Evolutionary conservation across 2,113 vertebrate species (phyloP), one percentile per base, ranked within the genome.

Genomic region (Trichomycterus rosablanca): DNA sequence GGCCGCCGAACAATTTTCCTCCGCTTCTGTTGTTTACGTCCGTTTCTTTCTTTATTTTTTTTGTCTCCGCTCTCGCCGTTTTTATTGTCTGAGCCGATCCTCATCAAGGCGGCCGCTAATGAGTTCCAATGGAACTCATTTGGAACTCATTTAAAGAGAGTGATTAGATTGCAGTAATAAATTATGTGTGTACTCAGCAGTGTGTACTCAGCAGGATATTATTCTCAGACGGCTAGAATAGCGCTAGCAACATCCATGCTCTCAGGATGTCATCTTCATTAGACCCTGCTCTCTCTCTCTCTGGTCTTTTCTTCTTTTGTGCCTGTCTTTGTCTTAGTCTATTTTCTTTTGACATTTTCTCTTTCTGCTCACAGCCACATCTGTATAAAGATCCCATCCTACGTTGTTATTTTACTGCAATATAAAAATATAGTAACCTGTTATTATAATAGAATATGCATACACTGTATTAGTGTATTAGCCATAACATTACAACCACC

Each of bases 121-220:
- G 74, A 82, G 77, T 66, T 80, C 80, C 82, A 82, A 37, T 82
- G 81, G 78, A 86, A 77, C 74, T 84, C 80, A 84, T 88, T 85
- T 83, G 67, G 63, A 84, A 65, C 61, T 67, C 10, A 24, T 63
- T 71, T 78, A 51, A 53, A 73, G 76, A 78, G 74, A 75, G 79
- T 72, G 67, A 71, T 30, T 30, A 71, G 52, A 60, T 56, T 30
- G 23, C 43, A 32, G 19, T 43, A 37, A 16, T 7, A 2, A 52
- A 57, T 48, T 2, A n/a, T 3, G 5, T 3, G 37, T 40, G 11
- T 40, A n/a, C 14, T 11, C n/a, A 24, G 40, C 26, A 30, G 73
- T 74, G 79, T 76, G 76, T 76, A 77, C 76, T 73, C 82, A 74
- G 78, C 70, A 81, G 80, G 80, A 72, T 71, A 65, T 66, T 57